Percentiles rank a stretch among this genome's conserved stretches.
phyloP scores from a whole-genome alignment of 2,113 vertebrate genomes.

The Heteronetta atricapilla region DNA sequence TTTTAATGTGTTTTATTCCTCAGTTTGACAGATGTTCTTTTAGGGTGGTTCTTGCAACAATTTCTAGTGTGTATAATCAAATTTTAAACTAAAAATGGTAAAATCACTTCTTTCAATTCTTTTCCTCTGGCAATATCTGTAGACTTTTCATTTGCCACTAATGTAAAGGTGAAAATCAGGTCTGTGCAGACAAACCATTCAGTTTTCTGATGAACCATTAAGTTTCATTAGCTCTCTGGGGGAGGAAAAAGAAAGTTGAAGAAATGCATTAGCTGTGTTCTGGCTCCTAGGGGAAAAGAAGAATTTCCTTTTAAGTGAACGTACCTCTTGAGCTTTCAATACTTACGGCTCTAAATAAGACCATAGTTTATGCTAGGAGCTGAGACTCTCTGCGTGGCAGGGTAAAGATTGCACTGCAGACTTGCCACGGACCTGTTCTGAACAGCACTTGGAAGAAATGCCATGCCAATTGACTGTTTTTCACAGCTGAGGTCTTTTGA shows the following conservation, averaged over 20 bases:
- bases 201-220: background rate
- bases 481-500: background rate
- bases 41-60: background rate
- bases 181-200: background rate
- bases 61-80: background rate
- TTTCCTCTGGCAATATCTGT: background rate
- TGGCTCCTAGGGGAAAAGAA: background rate
- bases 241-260: background rate
- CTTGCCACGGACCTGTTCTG: background rate
- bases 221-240: background rate
- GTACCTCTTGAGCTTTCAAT: background rate
- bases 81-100: background rate
- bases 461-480: background rate
- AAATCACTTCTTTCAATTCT: background rate
- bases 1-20: background rate
- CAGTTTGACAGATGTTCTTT: background rate
- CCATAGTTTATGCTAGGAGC: background rate
- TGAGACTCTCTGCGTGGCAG: background rate
- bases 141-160: background rate
- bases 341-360: background rate
- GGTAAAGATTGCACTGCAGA: background rate
- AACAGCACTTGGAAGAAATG: background rate
- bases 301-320: background rate
- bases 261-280: background rate
- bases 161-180: background rate